A percentile compares a stretch with the other conserved stretches of the same genome.
Conservation (phyloP, 1,140 invertebrate genomes). For the Caenorhabditis brenneri region DNA sequence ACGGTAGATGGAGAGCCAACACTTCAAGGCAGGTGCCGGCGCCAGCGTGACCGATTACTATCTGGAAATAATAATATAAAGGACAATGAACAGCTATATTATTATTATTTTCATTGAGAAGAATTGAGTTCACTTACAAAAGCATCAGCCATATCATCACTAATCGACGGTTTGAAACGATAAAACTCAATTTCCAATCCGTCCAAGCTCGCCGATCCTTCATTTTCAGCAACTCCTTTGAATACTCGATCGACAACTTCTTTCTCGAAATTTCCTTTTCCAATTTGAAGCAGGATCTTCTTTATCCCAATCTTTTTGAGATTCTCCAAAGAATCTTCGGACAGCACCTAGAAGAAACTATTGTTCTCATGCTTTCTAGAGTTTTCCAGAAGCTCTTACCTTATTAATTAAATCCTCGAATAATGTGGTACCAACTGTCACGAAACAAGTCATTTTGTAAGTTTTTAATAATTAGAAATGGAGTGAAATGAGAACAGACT, state of each 20-base stretch:
- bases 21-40: constrained; percentile 90
- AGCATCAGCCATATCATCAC: constrained; percentile 47
- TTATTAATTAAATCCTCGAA: constrained; percentile 72
- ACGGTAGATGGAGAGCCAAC: constrained; percentile 79
- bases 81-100: too few species aligned
- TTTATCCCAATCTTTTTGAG: constrained; percentile 55
- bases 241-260: not conserved
- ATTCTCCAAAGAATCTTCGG: constrained; percentile 32
- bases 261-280: constrained; percentile 37
- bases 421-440: constrained; percentile 73
- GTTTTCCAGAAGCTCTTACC: not conserved
- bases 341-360: constrained; percentile 50
- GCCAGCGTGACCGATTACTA: constrained; percentile 74
- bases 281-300: constrained; percentile 57
- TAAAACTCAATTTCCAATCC: constrained; percentile 50
- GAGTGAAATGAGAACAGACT: too few species aligned
- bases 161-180: constrained; percentile 50
- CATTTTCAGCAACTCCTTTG: not conserved
- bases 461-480: too few species aligned
- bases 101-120: too few species aligned
- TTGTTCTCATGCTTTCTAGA: not conserved
- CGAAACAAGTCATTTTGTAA: constrained; percentile 65
- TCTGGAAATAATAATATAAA: constrained; percentile 37
- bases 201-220: not conserved
- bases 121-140: not conserved